Conservation (phyloP, 1,140 invertebrate species). For the Drosophila ironensis region DNA sequence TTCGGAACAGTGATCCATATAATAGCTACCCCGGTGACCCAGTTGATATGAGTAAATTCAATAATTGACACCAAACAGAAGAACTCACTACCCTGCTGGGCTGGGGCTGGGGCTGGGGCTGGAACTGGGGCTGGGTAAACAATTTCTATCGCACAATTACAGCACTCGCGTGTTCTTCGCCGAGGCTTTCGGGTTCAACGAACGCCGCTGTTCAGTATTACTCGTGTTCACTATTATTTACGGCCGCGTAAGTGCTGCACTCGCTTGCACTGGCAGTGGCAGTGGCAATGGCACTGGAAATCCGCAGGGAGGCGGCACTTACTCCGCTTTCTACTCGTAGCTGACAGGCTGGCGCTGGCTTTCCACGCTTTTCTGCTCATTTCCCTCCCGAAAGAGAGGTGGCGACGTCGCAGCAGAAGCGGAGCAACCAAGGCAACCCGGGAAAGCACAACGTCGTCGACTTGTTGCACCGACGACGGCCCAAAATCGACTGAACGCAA, state of each 20-base stretch:
- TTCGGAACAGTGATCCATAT: no score
- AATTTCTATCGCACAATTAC: background rate
- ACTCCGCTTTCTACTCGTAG: constrained; percentile 63
- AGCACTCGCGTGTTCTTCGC: background rate
- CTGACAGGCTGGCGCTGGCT: constrained; percentile 14
- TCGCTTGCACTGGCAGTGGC: constrained; percentile 2
- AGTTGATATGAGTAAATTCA: no score
- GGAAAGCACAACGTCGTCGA: constrained; percentile 32
- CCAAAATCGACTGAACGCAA: constrained; percentile 61
- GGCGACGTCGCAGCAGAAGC: no score
- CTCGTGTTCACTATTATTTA: background rate
- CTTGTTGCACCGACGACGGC: constrained; percentile 66
- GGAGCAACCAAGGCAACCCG: no score
- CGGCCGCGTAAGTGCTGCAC: constrained; percentile 12
- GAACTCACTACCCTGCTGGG: no score
- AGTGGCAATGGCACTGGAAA: background rate
- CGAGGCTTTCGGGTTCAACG: constrained; percentile 39
- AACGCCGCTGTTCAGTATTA: constrained; percentile 8
- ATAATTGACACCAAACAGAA: no score
- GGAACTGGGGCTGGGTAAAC: background rate
- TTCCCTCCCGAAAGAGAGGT: no score
- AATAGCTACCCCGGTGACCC: no score
- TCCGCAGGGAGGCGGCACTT: constrained; percentile 18
- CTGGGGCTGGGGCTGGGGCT: no score
- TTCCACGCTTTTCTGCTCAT: constrained; percentile 36